Evolutionary conservation across 2,888 invertebrate genomes (phyloP), one percentile per base, ranked within the genome.

Genomic region (Drosophila kuntzei): DNA sequence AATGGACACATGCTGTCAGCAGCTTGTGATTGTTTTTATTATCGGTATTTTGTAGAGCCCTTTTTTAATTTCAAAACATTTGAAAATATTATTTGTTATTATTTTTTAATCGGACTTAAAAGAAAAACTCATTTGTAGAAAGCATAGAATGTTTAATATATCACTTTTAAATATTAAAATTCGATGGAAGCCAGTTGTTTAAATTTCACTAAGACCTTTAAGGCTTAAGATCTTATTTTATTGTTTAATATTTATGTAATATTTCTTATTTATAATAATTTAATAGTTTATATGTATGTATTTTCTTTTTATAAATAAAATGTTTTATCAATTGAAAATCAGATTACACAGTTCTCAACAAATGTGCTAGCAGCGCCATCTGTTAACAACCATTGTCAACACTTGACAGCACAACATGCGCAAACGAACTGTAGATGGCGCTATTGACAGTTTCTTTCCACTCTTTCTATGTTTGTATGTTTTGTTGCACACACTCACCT

Each of bases 401-500:
- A 14, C 12, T 11, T 11, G n/a, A 14, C 20, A 9, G 18, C 25
- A 6, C 5, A 43, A 6, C 7, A 8, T 3, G 22, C 0, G 0
- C 5, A 29, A 54, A 73, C 7, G 47, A 67, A 20, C 75, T 29
- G 25, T 7, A 74, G 73, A 44, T 74, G 73, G 75, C 79, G 60
- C 53, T 58, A 8, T 25, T 1, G 3, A 0, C 39, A 20, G 14
- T 37, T 8, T 9, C 2, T 32, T 27, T 43, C 25, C 16, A 12
- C 9, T 39, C 22, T 12, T 25, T 2, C 22, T 43, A 0, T 14
- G 16, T 18, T 2, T 57, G n/a, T 16, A 18, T 36, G 16, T 16
- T 8, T 8, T 46, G 11, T 22, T 3, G 29, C 18, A 16, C 46
- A n/a, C 41, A 94, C 96, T 95, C 87, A 97, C 97, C 96, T 94